These are phyloP conservation scores for Anabacerthia variegaticeps DNA, from an alignment of 2,797 vertebrate genomes.

Conservation along the genomic window DNA sequence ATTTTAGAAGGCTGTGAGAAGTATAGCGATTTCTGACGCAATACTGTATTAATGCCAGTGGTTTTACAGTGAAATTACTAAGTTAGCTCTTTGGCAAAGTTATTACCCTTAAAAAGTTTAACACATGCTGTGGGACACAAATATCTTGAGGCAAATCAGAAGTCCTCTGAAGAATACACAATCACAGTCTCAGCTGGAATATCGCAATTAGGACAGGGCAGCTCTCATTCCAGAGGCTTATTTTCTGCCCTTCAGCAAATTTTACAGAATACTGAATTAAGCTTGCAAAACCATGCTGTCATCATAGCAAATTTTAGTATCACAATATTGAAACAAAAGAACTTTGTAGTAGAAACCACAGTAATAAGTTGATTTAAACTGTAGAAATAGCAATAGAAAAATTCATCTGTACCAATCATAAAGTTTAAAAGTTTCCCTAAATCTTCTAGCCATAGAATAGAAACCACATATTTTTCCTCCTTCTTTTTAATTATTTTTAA, in stretches of 20 bases:
- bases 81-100: neutral
- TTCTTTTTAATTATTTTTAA: neutral
- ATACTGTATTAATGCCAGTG: neutral
- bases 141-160: constrained; percentile 5
- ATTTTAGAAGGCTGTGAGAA: neutral
- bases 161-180: constrained; percentile 11
- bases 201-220: neutral
- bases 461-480: neutral
- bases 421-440: neutral
- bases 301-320: neutral
- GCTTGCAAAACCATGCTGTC: neutral
- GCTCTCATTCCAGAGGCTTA: neutral
- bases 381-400: neutral
- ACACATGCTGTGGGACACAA: neutral
- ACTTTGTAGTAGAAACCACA: neutral
- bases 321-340: neutral
- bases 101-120: neutral
- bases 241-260: constrained; percentile 13
- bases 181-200: neutral
- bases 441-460: neutral
- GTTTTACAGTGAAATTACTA: neutral
- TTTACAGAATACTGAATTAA: constrained; percentile 13
- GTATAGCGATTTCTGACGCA: neutral
- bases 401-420: neutral
- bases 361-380: neutral